Conservation (phyloP, 2,113 vertebrate genomes). For the Progne subis region DNA sequence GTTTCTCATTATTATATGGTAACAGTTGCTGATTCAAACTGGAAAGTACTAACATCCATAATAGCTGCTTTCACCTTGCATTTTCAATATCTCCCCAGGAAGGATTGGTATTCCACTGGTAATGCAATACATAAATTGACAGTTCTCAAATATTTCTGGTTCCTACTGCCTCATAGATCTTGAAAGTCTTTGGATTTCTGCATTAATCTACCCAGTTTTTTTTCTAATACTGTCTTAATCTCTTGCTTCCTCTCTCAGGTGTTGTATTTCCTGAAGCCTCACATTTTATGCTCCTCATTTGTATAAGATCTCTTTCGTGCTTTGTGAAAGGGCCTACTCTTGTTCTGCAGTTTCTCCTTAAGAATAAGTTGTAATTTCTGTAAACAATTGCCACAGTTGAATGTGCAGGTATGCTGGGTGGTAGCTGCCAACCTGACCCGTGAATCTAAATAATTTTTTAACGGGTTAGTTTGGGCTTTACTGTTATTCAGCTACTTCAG, state of each 20-base stretch:
- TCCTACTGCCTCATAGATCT: neutral
- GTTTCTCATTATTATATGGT: neutral
- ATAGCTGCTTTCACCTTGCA: slow-evolving; percentile 5
- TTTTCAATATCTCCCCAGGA: neutral
- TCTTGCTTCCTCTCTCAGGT: neutral
- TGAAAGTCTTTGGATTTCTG: neutral
- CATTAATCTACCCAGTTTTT: neutral
- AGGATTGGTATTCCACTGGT: neutral
- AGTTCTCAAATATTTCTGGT: slow-evolving; percentile 8
- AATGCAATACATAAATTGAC: slow-evolving; percentile 17
- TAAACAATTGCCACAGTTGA: neutral
- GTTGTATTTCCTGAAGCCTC: neutral
- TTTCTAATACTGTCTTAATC: neutral
- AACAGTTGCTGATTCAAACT: neutral
- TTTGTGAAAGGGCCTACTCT: neutral
- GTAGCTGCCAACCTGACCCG: neutral
- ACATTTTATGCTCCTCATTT: neutral
- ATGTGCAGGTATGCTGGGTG: neutral
- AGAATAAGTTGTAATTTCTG: neutral
- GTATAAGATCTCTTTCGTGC: neutral
- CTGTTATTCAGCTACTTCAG: neutral
- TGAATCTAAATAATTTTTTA: neutral
- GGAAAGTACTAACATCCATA: neutral
- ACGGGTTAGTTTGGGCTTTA: neutral
- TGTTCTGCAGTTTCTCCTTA: neutral